These are phyloP conservation scores for Scaptomyza montana DNA, from an alignment of 1,140 invertebrate genomes.

Conservation along the genomic window DNA sequence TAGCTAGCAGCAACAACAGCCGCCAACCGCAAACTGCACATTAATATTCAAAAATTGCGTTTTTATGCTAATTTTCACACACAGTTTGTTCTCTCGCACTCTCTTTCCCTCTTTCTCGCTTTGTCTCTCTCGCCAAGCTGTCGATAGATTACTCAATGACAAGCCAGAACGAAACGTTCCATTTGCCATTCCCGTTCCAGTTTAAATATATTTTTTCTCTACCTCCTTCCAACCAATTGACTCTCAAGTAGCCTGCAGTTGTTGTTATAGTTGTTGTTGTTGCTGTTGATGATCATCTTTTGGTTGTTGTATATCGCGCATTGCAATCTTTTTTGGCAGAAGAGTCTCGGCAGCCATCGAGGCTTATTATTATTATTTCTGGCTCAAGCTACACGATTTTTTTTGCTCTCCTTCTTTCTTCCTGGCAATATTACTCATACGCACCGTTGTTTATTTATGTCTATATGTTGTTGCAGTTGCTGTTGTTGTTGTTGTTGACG, in stretches of 20 bases:
- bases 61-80: conserved; percentile 83
- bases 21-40: conserved; percentile 50
- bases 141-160: conserved; percentile 83
- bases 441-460: conserved; percentile 79
- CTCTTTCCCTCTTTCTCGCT: conserved; percentile 4
- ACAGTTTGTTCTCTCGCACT: conserved; percentile 17
- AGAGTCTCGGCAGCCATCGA: conserved; percentile 25
- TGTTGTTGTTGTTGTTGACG: conserved; percentile 52
- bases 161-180: conserved; percentile 48
- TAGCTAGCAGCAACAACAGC: conserved; percentile 1
- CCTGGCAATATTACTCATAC: conserved; percentile 71
- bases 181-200: conserved; percentile 3
- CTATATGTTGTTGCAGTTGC: conserved; percentile 26
- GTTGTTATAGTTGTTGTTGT: conserved; percentile 9
- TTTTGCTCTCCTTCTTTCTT: background rate
- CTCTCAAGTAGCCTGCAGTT: conserved; percentile 30
- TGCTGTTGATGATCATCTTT: conserved; percentile 67
- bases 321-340: conserved; percentile 72
- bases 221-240: conserved; percentile 28
- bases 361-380: conserved; percentile 64
- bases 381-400: conserved; percentile 58
- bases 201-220: background rate
- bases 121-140: conserved; percentile 54
- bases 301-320: conserved; percentile 53
- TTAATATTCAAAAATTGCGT: conserved; percentile 84